Conservation (phyloP, 2,888 invertebrate species). For the Heliconius cydno region DNA sequence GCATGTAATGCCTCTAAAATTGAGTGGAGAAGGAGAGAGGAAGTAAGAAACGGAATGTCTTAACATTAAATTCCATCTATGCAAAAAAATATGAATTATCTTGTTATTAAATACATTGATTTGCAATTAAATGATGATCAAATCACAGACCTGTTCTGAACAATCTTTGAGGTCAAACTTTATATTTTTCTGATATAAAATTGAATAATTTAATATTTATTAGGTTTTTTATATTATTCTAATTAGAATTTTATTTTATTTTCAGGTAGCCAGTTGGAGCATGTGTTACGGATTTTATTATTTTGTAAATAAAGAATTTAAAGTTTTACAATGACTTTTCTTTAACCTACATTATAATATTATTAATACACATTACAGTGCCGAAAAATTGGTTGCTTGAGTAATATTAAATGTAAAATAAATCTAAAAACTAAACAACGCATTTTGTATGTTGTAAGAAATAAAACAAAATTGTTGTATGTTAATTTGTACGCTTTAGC, state of each 20-base stretch:
- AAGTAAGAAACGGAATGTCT: no score
- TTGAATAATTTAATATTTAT: background rate
- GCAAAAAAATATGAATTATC: background rate
- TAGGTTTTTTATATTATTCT: background rate
- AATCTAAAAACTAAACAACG: no score
- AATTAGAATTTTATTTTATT: slow-evolving; percentile 20
- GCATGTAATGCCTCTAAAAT: no score
- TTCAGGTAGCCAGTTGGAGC: slow-evolving; percentile 22
- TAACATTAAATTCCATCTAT: no score
- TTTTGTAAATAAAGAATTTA: background rate
- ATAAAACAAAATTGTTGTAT: no score
- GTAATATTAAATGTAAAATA: no score
- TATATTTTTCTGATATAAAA: slow-evolving; percentile 52
- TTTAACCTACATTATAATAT: background rate
- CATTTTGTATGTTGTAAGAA: no score
- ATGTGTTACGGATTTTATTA: background rate
- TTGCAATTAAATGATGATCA: slow-evolving; percentile 62
- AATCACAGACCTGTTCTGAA: slow-evolving; percentile 82
- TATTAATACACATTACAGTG: no score
- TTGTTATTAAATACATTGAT: background rate
- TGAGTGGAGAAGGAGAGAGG: no score
- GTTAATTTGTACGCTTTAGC: no score
- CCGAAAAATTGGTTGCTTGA: no score
- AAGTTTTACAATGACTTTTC: background rate
- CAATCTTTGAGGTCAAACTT: slow-evolving; percentile 65